Evolutionary conservation across 2,113 vertebrate species (phyloP), one percentile per base, ranked within the genome.

Genomic region (Eleginops maclovinus): DNA sequence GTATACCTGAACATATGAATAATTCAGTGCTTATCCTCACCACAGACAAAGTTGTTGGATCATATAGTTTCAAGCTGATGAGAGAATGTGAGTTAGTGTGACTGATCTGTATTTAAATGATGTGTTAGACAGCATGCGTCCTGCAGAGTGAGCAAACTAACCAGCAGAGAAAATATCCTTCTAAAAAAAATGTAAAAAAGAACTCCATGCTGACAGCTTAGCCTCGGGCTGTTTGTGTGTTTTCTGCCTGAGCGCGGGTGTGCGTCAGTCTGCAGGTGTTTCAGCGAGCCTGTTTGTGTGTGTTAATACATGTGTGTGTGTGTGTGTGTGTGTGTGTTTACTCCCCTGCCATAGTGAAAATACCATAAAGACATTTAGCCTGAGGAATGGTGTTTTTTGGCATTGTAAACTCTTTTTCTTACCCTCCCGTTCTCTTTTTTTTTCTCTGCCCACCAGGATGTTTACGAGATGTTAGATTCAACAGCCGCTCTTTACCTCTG

Each of bases 391-490:
- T 79, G 74, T 82, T 77, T 79, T 79, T 79, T 75, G 16, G 46
- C 36, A 54, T 69, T 83, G 41, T 75, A 66, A 73, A 78, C 31
- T 60, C 2, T 65, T 44, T 53, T 44, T 59, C n/a, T 15, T 9
- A 58, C 26, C 28, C 22, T 60, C 12, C 17, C 15, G 16, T 44
- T 17, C 50, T 55, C 47, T 40, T 59, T 53, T 43, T 43, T 64
- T 58, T 21, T 70, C 51, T 31, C 15, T 70, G 26, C 64, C 31
- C 36, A 2, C 59, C 91, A 97, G 97, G 96, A 51, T 97, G 96
- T 80, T 93, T 97, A 93, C 93, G 95, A 79, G 95, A 96, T 76
- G 88, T 96, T 84, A 94, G 95, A 79, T 93, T 98, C 82, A 96
- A 96, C 70, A 93, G 94, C 22, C 94, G 90, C 79, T 76, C 91